Conservation (phyloP, 2,888 invertebrate genomes). For the Phaedon cochleariae region DNA sequence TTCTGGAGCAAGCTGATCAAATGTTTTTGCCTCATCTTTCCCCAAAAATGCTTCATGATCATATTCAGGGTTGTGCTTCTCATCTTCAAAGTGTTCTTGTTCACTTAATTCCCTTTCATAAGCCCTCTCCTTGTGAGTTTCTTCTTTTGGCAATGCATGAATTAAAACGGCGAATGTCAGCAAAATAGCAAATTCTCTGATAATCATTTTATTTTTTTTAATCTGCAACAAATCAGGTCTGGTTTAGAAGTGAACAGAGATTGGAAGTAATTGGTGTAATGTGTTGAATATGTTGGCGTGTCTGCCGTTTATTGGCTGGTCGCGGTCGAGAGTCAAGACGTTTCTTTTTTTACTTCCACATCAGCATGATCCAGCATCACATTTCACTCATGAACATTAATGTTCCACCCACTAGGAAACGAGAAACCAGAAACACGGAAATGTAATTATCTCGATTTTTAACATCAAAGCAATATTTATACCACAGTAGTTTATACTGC, state of each 20-base stretch:
- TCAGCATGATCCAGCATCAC: conserved; percentile 29
- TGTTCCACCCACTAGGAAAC: not conserved
- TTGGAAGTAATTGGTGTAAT: not conserved
- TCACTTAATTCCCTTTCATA: conserved; percentile 78
- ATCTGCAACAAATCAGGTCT: conserved; percentile 11
- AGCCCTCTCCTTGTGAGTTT: conserved; percentile 70
- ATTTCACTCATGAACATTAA: not conserved
- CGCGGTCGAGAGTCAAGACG: conserved; percentile 19
- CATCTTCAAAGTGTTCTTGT: conserved; percentile 80
- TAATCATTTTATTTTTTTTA: conserved; percentile 5
- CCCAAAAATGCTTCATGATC: conserved; percentile 98
- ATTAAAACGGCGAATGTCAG: conserved; percentile 42
- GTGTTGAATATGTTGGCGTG: conserved; percentile 23
- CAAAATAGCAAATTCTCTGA: conserved; percentile 4
- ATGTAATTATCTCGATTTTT: too few relatives aligned
- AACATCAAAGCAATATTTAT: too few relatives aligned
- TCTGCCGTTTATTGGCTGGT: conserved; percentile 34
- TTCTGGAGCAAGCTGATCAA: conserved; percentile 93
- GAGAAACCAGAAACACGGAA: not conserved
- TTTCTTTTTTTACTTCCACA: conserved; percentile 31
- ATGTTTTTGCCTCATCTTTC: conserved; percentile 84
- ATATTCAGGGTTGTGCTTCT: conserved; percentile 87
- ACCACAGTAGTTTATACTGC: too few relatives aligned
- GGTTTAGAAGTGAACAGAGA: not conserved
- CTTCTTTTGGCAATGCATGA: conserved; percentile 77